These are phyloP conservation scores for Portunus trituberculatus DNA, from an alignment of 1,140 invertebrate species.

Conservation along the genomic window DNA sequence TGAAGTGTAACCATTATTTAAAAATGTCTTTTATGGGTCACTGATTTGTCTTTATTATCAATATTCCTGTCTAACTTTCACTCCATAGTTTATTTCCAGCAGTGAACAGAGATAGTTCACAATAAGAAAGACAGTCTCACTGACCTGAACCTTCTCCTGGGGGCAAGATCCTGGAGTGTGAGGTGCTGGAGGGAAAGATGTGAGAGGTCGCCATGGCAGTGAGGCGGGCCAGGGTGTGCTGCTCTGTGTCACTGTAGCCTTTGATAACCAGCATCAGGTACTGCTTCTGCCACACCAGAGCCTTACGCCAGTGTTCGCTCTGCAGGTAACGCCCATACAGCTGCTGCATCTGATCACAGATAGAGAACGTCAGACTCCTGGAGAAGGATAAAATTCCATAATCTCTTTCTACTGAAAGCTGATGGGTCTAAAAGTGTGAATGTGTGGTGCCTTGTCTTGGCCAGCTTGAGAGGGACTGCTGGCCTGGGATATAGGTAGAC, in stretches of 20 bases:
- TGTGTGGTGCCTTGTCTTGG: background rate
- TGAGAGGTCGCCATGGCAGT: slow-evolving; percentile 23
- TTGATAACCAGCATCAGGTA: slow-evolving; percentile 54
- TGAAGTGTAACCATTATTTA: too few relatives aligned
- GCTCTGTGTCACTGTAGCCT: slow-evolving; percentile 48
- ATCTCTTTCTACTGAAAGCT: background rate
- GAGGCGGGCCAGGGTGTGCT: slow-evolving; percentile 37
- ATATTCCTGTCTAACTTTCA: background rate
- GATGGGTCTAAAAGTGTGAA: background rate
- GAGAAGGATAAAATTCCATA: background rate
- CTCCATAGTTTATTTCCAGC: background rate
- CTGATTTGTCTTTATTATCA: too few relatives aligned
- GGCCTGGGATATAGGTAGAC: background rate
- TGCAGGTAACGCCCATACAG: slow-evolving; percentile 54
- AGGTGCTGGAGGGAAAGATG: background rate
- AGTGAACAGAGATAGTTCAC: too few relatives aligned
- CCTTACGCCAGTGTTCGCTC: slow-evolving; percentile 48
- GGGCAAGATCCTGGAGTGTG: background rate
- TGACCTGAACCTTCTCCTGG: slow-evolving; percentile 44
- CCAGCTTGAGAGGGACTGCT: background rate
- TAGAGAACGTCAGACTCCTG: background rate
- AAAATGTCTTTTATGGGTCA: too few relatives aligned
- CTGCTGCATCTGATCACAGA: slow-evolving; percentile 42
- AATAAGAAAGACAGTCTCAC: background rate
- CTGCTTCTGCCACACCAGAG: slow-evolving; percentile 52